phyloP scores from a whole-genome alignment of 2,113 vertebrate species.

The Arizona elegans region DNA sequence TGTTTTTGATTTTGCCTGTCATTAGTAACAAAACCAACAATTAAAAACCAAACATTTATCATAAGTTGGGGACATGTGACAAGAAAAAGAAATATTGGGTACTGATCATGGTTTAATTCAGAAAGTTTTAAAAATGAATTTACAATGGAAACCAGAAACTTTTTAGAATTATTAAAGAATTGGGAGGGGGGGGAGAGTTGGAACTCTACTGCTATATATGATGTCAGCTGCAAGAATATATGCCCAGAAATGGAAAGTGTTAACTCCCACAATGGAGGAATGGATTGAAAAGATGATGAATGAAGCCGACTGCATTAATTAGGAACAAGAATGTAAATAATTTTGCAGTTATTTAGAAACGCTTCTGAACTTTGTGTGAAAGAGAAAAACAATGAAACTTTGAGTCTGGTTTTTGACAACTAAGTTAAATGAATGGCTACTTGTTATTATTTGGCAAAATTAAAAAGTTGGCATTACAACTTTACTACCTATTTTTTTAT shows the following conservation, averaged over 20 bases:
- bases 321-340: background rate
- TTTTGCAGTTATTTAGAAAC: background rate
- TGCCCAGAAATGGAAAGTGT: background rate
- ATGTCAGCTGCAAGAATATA: background rate
- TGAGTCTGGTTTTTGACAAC: background rate
- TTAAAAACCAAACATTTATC: background rate
- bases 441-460: no score
- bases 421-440: background rate
- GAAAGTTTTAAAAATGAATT: background rate
- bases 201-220: background rate
- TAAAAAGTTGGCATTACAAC: no score
- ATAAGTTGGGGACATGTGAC: background rate
- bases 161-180: background rate
- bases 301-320: background rate
- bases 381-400: background rate
- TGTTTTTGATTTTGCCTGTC: background rate
- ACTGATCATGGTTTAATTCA: background rate
- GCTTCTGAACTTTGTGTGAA: no score
- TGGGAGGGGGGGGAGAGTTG: no score
- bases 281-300: background rate
- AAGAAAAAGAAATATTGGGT: background rate
- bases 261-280: background rate
- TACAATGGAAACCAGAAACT: background rate
- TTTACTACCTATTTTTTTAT: no score
- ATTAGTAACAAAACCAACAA: background rate